Evolutionary conservation across 2,797 vertebrate genomes (phyloP).

Genomic region (Melanotaenia trifasciata): DNA sequence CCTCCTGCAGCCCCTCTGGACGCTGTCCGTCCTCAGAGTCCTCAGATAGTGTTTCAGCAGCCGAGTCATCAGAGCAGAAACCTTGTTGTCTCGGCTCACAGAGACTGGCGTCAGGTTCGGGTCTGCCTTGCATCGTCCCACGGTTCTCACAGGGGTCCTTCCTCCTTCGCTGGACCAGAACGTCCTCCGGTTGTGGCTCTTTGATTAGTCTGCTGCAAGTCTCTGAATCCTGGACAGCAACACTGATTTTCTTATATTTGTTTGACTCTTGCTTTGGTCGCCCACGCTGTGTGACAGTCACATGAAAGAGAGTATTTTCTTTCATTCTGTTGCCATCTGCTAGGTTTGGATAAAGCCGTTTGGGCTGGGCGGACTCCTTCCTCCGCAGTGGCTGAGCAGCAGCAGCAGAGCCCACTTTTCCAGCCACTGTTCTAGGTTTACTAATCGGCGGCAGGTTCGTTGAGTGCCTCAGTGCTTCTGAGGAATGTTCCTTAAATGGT

Average conservation of each 20-base stretch:
- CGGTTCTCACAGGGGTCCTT: not conserved
- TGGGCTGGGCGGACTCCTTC: slow-evolving; percentile 12
- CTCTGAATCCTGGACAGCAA: slow-evolving; percentile 21
- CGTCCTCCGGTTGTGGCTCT: not conserved
- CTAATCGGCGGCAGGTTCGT: slow-evolving; percentile 73
- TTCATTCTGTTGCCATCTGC: slow-evolving; percentile 4
- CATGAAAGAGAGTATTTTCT: slow-evolving; percentile 23
- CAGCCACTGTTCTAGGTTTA: slow-evolving; percentile 37
- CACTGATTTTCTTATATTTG: slow-evolving; percentile 34
- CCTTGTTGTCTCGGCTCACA: slow-evolving; percentile 31
- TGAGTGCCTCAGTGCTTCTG: slow-evolving; percentile 16
- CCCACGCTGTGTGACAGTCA: slow-evolving; percentile 13
- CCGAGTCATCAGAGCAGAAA: slow-evolving; percentile 62
- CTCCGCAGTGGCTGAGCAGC: too few relatives aligned
- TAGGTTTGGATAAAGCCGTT: not conserved
- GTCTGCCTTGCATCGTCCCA: slow-evolving; percentile 34
- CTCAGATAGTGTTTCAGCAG: slow-evolving; percentile 71
- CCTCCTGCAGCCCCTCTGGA: slow-evolving; percentile 29
- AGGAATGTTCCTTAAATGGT: slow-evolving; percentile 1
- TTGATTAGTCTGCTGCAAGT: slow-evolving; percentile 33
- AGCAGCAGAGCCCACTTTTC: not conserved
- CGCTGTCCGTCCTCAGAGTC: slow-evolving; percentile 48
- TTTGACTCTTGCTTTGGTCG: slow-evolving; percentile 22
- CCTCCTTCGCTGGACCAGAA: too few relatives aligned
- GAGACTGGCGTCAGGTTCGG: slow-evolving; percentile 41